phyloP scores from a whole-genome alignment of 1,140 invertebrate genomes.

The Drosophila ercepeae region DNA sequence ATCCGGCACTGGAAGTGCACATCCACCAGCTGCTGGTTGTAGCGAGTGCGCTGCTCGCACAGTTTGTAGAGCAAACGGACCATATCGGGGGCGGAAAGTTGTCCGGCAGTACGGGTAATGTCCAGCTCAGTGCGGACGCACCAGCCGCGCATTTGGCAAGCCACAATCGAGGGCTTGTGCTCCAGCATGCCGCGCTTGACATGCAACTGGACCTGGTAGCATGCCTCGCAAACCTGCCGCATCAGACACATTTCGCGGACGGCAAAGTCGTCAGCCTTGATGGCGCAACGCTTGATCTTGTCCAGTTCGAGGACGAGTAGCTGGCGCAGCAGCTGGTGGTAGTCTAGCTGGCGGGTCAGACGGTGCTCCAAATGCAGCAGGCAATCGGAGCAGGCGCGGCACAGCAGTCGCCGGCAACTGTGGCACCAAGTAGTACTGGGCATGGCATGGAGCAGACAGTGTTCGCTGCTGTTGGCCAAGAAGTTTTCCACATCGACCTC shows the following conservation, averaged over 20 bases:
- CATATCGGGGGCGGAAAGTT: conserved; percentile 87
- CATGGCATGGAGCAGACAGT: conserved; percentile 90
- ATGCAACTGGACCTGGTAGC: conserved; percentile 73
- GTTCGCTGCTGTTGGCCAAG: conserved; percentile 83
- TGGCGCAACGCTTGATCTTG: conserved; percentile 85
- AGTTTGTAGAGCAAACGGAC: conserved; percentile 87
- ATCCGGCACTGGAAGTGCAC: conserved; percentile 19
- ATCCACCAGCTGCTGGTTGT: conserved; percentile 3
- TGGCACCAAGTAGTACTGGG: conserved; percentile 89
- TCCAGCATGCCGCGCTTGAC: conserved; percentile 85
- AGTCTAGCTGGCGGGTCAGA: conserved; percentile 88
- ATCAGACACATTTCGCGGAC: conserved; percentile 89
- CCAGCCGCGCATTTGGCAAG: conserved; percentile 85
- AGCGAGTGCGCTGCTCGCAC: conserved; percentile 78
- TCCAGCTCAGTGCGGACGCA: conserved; percentile 86
- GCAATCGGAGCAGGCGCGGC: conserved; percentile 87
- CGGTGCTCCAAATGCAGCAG: conserved; percentile 87
- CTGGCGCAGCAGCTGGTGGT: conserved; percentile 87
- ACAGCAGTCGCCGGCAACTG: conserved; percentile 87
- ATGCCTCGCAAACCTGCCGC: conserved; percentile 86
- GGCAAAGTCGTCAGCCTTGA: conserved; percentile 87
- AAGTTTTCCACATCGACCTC: conserved; percentile 28
- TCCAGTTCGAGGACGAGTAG: conserved; percentile 86
- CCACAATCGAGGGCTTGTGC: conserved; percentile 84
- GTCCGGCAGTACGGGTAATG: conserved; percentile 85